Conservation (phyloP, 2,113 vertebrate species). For the Sphyrna mokarran region DNA sequence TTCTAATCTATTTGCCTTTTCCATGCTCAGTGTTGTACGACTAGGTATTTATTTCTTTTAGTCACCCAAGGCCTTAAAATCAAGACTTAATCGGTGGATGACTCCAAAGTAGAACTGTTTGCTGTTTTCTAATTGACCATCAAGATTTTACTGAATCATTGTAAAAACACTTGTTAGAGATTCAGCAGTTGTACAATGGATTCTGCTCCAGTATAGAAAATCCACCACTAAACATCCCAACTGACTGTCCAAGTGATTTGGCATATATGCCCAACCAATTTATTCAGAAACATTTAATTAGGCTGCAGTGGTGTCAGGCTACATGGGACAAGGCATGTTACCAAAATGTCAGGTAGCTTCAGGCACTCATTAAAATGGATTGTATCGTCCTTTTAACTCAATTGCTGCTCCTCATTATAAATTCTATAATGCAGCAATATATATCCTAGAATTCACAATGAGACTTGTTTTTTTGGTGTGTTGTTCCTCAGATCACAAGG, state of each 20-base stretch:
- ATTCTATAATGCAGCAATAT: background rate
- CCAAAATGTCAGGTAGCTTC: too few species aligned
- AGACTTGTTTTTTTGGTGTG: background rate
- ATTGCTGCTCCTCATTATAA: background rate
- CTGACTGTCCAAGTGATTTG: background rate
- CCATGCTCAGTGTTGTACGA: background rate
- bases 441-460: background rate
- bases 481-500: background rate
- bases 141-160: background rate
- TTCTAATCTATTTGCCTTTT: background rate
- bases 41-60: background rate
- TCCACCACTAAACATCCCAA: background rate
- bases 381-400: background rate
- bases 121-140: background rate
- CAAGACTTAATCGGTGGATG: background rate
- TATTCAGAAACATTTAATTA: background rate
- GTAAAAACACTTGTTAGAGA: background rate
- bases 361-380: too few species aligned
- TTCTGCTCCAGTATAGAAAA: background rate
- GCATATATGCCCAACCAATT: background rate
- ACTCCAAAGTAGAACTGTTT: background rate
- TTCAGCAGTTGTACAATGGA: background rate
- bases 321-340: too few species aligned
- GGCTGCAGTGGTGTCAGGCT: background rate
- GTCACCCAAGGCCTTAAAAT: background rate